Conservation (phyloP, 2,113 vertebrate species). For the Tonatia bakeri region DNA sequence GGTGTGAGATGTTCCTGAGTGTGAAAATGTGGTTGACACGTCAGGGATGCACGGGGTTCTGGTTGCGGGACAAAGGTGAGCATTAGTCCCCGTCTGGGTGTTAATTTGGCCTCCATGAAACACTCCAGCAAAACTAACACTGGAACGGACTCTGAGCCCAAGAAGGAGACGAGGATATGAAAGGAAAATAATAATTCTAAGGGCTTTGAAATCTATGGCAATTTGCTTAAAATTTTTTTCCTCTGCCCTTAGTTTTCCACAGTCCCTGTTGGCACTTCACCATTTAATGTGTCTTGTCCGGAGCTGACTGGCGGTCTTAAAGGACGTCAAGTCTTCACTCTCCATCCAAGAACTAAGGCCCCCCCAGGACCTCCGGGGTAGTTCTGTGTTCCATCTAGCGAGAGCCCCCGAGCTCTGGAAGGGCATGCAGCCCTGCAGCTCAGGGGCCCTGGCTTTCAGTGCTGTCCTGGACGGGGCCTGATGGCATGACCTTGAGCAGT, state of each 20-base stretch:
- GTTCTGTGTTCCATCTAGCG: background rate
- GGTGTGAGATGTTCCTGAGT: conserved; percentile 67
- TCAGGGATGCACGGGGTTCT: conserved; percentile 44
- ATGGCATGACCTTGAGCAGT: background rate
- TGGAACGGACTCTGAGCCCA: conserved; percentile 68
- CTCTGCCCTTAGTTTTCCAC: background rate
- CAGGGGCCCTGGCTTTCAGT: background rate
- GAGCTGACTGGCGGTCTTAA: background rate
- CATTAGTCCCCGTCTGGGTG: conserved; percentile 69
- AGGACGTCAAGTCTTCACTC: background rate
- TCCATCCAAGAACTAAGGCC: conserved; percentile 45
- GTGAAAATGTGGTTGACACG: conserved; percentile 62
- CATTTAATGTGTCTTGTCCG: background rate
- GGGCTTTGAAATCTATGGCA: conserved; percentile 65
- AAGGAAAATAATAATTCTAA: conserved; percentile 68
- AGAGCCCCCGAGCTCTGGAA: background rate
- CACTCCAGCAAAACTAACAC: conserved; percentile 75
- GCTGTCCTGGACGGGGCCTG: background rate
- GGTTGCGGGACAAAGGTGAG: conserved; percentile 63
- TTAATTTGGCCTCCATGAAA: conserved; percentile 74
- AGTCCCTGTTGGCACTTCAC: conserved; percentile 9
- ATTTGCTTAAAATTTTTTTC: background rate
- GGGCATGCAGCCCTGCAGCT: background rate
- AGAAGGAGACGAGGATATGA: conserved; percentile 61
- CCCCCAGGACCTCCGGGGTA: background rate